Base-by-base conservation (phyloP, 2,888 invertebrate genomes). In the Drosophila fulvimacula region DNA sequence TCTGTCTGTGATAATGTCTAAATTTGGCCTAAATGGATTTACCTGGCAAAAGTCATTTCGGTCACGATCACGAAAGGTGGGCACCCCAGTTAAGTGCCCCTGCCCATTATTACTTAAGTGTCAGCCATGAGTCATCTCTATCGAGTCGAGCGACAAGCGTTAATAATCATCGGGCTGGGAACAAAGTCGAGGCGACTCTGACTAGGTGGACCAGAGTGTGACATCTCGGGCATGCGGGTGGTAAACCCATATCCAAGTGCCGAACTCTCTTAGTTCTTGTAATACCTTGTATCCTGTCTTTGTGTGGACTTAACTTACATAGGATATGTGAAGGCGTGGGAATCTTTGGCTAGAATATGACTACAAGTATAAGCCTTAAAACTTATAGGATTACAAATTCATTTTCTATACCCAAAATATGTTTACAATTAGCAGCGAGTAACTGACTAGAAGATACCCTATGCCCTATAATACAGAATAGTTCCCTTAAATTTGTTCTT, bases 41-140 rank as follows among this genome's bases (percentile, higher is more conserved):
- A 77, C 67, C 83, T 70, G 69, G 70, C 76, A 69, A 69, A 73
- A 75, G 61, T 57, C 73, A 80, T 76, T 78, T 70, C 57, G 70
- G 64, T 70, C 71, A 76, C 76, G 76, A 76, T 76, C 72, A 59
- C 46, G 46, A 48, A 63, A 69, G 72, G 41, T 69, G 67, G 67
- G 55, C 86, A 36, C 73, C 52, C 52, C 53, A 49, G 70, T 73
- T 88, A 82, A 88, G 88, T 88, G 87, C 69, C 79, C 68, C 73
- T 69, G 74, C 66, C 75, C 87, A 88, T 88, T 81, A 88, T 79
- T 80, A 70, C 67, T 83, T 85, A 64, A 83, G 88, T 83, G 88
- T 88, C 88, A 85, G 53, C 46, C 66, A 68, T 83, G 83, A 83
- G 73, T 83, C 83, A 83, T 74, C 75, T 73, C 27, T 10, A 48